phyloP scores from a whole-genome alignment of 2,888 invertebrate genomes.

The Heliconius ismenius region DNA sequence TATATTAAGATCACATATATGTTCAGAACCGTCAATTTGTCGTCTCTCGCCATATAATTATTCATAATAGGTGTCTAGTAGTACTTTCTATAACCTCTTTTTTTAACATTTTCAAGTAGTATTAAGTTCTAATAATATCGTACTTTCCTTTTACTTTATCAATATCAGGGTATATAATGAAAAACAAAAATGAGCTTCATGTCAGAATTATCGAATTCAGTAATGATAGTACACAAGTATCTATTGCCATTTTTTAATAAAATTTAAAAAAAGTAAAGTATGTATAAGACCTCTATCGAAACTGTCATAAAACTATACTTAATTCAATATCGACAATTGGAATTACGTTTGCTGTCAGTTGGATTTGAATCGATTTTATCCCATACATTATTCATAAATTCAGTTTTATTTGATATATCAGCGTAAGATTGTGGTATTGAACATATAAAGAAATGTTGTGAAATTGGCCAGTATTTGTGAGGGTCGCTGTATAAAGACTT shows the following conservation, averaged over 20 bases:
- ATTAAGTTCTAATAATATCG: conserved; percentile 29
- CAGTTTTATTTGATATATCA: background rate
- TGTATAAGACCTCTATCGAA: conserved; percentile 1
- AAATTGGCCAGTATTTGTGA: conserved; percentile 65
- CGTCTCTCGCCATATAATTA: conserved; percentile 43
- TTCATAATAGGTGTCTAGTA: conserved; percentile 40
- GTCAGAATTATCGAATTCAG: conserved; percentile 25
- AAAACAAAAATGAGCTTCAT: conserved; percentile 35
- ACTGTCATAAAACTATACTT: background rate
- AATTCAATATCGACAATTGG: background rate
- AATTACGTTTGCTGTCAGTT: background rate
- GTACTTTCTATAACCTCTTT: conserved; percentile 32
- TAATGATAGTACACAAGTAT: conserved; percentile 27
- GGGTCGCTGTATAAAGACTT: conserved; percentile 47
- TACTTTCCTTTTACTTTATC: conserved; percentile 25
- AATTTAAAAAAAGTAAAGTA: conserved; percentile 42
- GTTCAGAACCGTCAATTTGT: conserved; percentile 32
- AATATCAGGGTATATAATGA: conserved; percentile 37
- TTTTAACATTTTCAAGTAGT: conserved; percentile 35
- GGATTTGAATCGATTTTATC: background rate
- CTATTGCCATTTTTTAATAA: conserved; percentile 43
- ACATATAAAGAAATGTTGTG: conserved; percentile 23
- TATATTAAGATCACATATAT: conserved; percentile 15
- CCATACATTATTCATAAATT: background rate
- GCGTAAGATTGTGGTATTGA: conserved; percentile 18